Evolutionary conservation across 2,888 invertebrate genomes (phyloP).

Genomic region (Drosophila atripex): DNA sequence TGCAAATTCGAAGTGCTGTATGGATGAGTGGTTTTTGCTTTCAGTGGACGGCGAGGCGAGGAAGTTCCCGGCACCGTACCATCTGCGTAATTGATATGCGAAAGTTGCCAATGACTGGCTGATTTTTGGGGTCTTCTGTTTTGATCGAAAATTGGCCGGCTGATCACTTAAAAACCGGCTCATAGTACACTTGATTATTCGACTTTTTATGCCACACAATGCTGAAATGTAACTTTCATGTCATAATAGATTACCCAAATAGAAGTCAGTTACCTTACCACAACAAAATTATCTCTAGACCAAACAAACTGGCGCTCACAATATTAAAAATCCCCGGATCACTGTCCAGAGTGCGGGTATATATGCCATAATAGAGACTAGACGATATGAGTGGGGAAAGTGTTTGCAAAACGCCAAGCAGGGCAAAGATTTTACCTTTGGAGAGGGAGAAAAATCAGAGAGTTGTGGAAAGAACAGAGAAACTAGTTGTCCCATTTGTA

Average conservation of each 20-base stretch:
- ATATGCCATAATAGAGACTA: slow-evolving; percentile 87
- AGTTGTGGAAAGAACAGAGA: not conserved
- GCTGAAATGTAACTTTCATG: slow-evolving; percentile 47
- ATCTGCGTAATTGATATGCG: slow-evolving; percentile 41
- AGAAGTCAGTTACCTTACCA: slow-evolving; percentile 56
- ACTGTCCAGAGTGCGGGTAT: slow-evolving; percentile 85
- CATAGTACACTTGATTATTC: slow-evolving; percentile 54
- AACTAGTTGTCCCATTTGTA: not conserved
- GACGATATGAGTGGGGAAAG: slow-evolving; percentile 86
- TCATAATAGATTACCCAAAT: not conserved
- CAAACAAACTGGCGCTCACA: slow-evolving; percentile 83
- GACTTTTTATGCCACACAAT: slow-evolving; percentile 64
- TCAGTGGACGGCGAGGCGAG: not conserved
- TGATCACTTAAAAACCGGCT: slow-evolving; percentile 56
- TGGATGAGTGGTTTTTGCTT: not conserved
- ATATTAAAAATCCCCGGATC: slow-evolving; percentile 87
- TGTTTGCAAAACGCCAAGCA: slow-evolving; percentile 87
- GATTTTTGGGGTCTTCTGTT: slow-evolving; percentile 3
- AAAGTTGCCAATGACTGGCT: slow-evolving; percentile 42
- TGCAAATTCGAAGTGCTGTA: slow-evolving; percentile 13
- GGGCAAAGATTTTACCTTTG: slow-evolving; percentile 87
- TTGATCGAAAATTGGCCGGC: not conserved
- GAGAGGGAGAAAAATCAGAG: slow-evolving; percentile 4
- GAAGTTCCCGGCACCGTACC: slow-evolving; percentile 19
- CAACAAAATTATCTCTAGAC: slow-evolving; percentile 63